These are phyloP conservation scores for Oxyruncus cristatus DNA, from an alignment of 2,113 vertebrate genomes.

Conservation along the genomic window DNA sequence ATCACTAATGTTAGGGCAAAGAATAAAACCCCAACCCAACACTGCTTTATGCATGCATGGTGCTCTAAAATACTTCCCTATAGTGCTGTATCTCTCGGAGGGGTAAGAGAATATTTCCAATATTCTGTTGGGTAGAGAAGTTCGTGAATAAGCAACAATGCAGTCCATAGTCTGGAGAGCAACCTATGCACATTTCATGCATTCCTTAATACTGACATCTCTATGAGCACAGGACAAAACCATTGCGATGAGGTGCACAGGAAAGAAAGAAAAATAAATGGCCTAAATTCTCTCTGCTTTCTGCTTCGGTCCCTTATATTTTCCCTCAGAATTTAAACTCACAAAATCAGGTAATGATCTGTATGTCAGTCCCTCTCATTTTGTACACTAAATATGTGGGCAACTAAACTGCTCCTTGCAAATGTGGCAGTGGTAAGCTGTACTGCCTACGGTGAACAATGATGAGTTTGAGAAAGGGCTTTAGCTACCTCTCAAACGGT, in stretches of 20 bases:
- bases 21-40: not conserved
- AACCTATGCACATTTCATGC: not conserved
- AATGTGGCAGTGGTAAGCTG: not conserved
- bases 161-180: conserved; percentile 4
- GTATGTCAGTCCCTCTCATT: not conserved
- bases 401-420: not conserved
- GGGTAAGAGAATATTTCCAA: not conserved
- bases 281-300: not conserved
- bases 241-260: not conserved
- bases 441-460: not conserved
- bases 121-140: not conserved
- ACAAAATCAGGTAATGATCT: not conserved
- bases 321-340: not conserved
- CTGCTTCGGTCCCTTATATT: not conserved
- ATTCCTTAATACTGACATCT: conserved; percentile 27
- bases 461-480: not conserved
- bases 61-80: not conserved
- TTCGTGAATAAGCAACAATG: not conserved
- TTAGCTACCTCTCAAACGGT: not conserved
- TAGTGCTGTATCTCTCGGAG: not conserved
- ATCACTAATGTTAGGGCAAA: not conserved
- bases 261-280: not conserved
- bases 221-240: not conserved
- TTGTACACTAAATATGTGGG: not conserved
- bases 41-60: not conserved